Evolutionary conservation across 2,113 vertebrate species (phyloP).

Genomic region (Morphnarchus princeps): DNA sequence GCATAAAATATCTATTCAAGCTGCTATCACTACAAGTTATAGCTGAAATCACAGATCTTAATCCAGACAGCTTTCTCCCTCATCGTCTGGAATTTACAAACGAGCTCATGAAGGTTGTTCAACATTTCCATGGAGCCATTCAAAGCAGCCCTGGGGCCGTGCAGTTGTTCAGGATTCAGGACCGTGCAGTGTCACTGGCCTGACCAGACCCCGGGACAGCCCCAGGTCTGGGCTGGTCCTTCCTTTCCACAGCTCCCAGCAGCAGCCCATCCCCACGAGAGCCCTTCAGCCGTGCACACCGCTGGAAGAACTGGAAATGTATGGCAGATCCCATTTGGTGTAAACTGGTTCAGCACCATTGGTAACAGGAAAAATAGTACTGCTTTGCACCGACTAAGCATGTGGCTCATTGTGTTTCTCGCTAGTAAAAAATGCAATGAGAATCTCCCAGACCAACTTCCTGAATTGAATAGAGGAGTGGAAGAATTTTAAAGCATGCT

Average conservation of each 20-base stretch:
- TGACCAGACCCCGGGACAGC: no score
- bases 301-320: background rate
- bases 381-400: no score
- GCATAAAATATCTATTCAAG: background rate
- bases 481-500: rapidly evolving
- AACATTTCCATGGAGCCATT: rapidly evolving
- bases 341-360: no score
- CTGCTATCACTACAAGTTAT: background rate
- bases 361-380: rapidly evolving
- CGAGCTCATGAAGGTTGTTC: rapidly evolving
- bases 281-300: no score
- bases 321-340: background rate
- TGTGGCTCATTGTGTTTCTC: background rate
- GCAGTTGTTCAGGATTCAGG: background rate
- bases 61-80: background rate
- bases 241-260: background rate
- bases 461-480: rapidly evolving
- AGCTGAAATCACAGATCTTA: background rate
- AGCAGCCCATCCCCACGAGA: no score
- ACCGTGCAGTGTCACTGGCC: background rate
- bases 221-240: background rate
- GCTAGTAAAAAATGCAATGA: rapidly evolving
- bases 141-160: rapidly evolving
- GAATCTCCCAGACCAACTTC: rapidly evolving
- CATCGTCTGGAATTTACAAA: rapidly evolving